Evolutionary conservation across 2,888 invertebrate species (phyloP).

Genomic region (Meiosimyza platycephala): DNA sequence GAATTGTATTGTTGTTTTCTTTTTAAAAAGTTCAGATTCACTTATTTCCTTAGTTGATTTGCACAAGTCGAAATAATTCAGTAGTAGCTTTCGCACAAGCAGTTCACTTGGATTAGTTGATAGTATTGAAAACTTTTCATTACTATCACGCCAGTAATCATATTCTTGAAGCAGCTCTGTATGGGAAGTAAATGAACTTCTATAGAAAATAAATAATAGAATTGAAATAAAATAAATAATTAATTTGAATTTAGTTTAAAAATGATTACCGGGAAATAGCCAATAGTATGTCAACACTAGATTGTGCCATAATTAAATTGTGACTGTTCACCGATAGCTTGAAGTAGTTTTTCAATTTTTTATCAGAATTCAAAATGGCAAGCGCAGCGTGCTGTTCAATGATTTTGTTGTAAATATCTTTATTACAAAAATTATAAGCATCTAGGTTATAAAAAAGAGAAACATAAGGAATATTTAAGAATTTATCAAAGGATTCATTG

Average conservation of each 20-base stretch:
- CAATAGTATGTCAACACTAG: slow-evolving; percentile 50
- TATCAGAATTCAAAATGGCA: slow-evolving; percentile 36
- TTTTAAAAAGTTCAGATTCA: slow-evolving; percentile 15
- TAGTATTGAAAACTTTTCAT: slow-evolving; percentile 48
- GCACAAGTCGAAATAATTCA: slow-evolving; percentile 23
- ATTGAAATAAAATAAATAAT: not conserved
- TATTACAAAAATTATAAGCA: slow-evolving; percentile 38
- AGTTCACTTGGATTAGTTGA: slow-evolving; percentile 45
- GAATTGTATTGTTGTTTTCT: not conserved
- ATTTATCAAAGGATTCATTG: too few relatives aligned
- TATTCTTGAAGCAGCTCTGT: slow-evolving; percentile 34
- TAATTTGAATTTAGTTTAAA: not conserved
- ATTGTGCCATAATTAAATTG: slow-evolving; percentile 44
- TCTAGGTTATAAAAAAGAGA: not conserved
- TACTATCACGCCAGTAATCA: slow-evolving; percentile 46
- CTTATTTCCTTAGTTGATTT: not conserved
- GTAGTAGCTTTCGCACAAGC: slow-evolving; percentile 48
- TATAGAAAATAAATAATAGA: not conserved
- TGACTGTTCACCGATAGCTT: slow-evolving; percentile 39
- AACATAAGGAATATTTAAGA: too few relatives aligned
- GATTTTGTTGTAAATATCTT: slow-evolving; percentile 42
- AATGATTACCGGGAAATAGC: slow-evolving; percentile 47
- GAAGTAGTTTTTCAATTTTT: slow-evolving; percentile 43
- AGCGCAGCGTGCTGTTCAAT: slow-evolving; percentile 46
- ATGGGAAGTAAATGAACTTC: slow-evolving; percentile 41